Evolutionary conservation across 2,113 vertebrate genomes (phyloP), one percentile per base, ranked within the genome.

Genomic region (Daboia siamensis): DNA sequence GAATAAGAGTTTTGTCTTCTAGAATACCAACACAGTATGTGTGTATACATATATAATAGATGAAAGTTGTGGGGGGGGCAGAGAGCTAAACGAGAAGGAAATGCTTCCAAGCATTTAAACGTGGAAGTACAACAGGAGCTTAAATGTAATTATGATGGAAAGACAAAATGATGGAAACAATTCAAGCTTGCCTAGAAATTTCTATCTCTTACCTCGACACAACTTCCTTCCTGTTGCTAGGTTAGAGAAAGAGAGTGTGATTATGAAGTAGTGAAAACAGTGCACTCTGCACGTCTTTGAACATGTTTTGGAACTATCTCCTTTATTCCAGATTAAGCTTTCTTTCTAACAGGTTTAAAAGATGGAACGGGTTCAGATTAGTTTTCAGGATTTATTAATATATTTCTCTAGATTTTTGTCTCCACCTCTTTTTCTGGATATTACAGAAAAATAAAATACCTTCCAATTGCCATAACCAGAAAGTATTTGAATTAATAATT

Each of bases 131-230:
- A 64, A 90, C 46, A 90, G 88, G 80, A 64, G 56, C n/a, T 90
- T 57, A 90, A 86, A 86, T 24, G n/a, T 56, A 85, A 86, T 90
- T 93, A 86, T 39, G 23, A 48, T 52, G n/a, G 48, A 93, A 92
- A 61, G 74, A 90, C 51, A 52, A 57, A 88, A 33, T 44, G 29
- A 85, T 33, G 57, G 61, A 88, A 88, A 61, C 51, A 88, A 48
- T 69, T 87, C 86, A 54, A 26, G 21, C 7, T 88, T 80, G 59
- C 3, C 24, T 92, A 51, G 12, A 55, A 88, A 23, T 24, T 3
- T 44, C 48, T 29, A 74, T 69, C 13, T 64, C 57, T 86, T n/a
- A 64, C 46, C 52, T 85, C 12, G 17, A 80, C 39, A n/a, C 24
- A 52, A 17, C 39, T 51, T 10, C 44, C 44, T 20, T 11, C 54